Conservation (phyloP, 2,888 invertebrate genomes). For the Napeogenes sylphis region DNA sequence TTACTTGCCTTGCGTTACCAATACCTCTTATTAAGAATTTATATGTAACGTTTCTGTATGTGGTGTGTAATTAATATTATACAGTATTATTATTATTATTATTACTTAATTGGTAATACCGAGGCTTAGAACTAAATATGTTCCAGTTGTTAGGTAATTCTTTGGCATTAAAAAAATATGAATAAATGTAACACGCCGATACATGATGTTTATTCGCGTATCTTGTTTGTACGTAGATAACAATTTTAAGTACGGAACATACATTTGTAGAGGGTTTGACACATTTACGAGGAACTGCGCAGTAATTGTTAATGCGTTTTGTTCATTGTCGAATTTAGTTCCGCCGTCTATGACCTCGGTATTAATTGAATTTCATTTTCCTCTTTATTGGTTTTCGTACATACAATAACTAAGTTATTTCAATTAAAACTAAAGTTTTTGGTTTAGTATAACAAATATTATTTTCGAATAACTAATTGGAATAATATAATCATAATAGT, state of each 20-base stretch:
- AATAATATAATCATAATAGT: no score
- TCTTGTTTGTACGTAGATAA: slow-evolving; percentile 26
- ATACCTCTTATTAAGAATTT: no score
- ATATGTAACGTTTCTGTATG: no score
- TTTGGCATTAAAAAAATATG: neutral
- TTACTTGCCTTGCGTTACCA: no score
- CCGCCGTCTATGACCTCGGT: neutral
- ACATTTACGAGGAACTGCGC: slow-evolving; percentile 15
- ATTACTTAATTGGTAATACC: no score
- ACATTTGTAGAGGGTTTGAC: slow-evolving; percentile 18
- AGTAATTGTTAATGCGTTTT: neutral
- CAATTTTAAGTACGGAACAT: slow-evolving; percentile 20
- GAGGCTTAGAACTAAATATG: no score
- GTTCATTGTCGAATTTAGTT: neutral
- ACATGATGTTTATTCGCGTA: slow-evolving; percentile 28
- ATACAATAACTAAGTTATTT: neutral
- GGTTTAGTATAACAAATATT: no score
- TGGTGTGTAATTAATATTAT: no score
- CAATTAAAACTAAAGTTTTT: no score
- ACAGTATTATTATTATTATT: no score
- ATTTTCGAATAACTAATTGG: no score
- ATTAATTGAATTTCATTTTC: neutral
- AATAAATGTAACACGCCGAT: slow-evolving; percentile 8
- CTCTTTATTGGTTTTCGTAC: neutral
- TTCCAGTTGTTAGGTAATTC: no score